Conservation (phyloP, 1,140 invertebrate species). For the Gryon sp. region DNA sequence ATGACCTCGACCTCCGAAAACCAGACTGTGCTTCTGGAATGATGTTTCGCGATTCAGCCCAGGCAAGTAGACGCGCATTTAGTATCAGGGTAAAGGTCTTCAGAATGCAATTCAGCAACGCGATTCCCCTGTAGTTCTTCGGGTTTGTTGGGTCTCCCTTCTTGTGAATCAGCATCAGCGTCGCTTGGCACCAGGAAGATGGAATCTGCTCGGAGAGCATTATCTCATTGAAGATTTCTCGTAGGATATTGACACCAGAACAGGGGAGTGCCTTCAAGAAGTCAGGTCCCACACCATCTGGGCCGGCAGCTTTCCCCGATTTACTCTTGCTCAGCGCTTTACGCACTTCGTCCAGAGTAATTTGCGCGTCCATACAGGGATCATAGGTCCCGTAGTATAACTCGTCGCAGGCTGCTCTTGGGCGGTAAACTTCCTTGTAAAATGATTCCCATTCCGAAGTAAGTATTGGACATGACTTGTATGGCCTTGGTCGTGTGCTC, state of each 20-base stretch:
- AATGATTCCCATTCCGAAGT: not conserved
- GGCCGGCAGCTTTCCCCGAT: not conserved
- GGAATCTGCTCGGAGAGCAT: not conserved
- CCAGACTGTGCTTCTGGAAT: slow-evolving; percentile 15
- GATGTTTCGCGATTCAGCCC: slow-evolving; percentile 2
- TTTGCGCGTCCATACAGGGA: not conserved
- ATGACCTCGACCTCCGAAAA: not conserved
- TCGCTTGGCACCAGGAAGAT: not conserved
- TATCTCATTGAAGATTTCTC: not conserved
- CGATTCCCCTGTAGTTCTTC: slow-evolving; percentile 18
- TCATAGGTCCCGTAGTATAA: not conserved
- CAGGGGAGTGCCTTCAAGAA: not conserved
- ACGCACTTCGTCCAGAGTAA: not conserved
- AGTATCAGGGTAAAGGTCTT: slow-evolving; percentile 15
- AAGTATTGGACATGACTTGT: not conserved
- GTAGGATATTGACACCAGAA: too few species aligned
- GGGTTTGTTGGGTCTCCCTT: slow-evolving; percentile 8
- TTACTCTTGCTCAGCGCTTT: not conserved
- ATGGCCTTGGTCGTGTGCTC: not conserved
- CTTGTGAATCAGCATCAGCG: not conserved
- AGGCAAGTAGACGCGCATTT: not conserved
- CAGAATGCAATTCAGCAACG: not conserved
- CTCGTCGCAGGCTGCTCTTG: not conserved
- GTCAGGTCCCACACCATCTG: not conserved
- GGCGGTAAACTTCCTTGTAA: not conserved